These are phyloP conservation scores for Plusia festucae DNA, from an alignment of 2,888 invertebrate genomes.

Conservation along the genomic window DNA sequence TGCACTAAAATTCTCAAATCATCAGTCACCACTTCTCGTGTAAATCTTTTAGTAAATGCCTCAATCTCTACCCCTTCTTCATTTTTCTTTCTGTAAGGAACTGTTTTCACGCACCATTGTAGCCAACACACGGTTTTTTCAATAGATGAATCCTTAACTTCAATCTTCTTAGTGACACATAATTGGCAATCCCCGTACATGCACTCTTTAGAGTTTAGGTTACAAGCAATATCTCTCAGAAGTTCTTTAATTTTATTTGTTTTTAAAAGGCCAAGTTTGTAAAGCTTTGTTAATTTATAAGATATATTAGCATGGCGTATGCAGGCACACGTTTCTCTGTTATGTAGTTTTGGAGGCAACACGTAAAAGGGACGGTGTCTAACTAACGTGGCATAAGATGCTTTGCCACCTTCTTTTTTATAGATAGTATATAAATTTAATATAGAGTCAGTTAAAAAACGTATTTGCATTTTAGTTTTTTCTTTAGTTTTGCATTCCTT, in stretches of 20 bases:
- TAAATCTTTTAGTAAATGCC: slow-evolving; percentile 5
- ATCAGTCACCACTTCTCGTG: slow-evolving; percentile 11
- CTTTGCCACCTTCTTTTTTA: slow-evolving; percentile 24
- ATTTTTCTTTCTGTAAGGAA: slow-evolving; percentile 14
- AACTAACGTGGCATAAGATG: slow-evolving; percentile 25
- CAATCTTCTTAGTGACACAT: slow-evolving; percentile 12
- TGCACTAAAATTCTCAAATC: slow-evolving; percentile 8
- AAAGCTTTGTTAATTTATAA: slow-evolving; percentile 21
- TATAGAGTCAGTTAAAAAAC: slow-evolving; percentile 30
- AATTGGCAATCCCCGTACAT: slow-evolving; percentile 12
- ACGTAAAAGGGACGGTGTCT: slow-evolving; percentile 26
- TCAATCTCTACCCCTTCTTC: slow-evolving; percentile 12
- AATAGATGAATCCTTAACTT: slow-evolving; percentile 12
- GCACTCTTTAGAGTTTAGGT: slow-evolving; percentile 7
- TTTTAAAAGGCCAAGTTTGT: slow-evolving; percentile 18
- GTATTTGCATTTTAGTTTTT: slow-evolving; percentile 15
- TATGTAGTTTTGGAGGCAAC: slow-evolving; percentile 21
- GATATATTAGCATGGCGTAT: slow-evolving; percentile 25
- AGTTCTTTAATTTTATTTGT: slow-evolving; percentile 10
- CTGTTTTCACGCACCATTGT: slow-evolving; percentile 11
- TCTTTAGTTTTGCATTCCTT: slow-evolving; percentile 12
- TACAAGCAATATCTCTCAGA: slow-evolving; percentile 9
- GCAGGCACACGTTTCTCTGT: slow-evolving; percentile 23
- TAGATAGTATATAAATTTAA: slow-evolving; percentile 24
- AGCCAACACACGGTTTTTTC: slow-evolving; percentile 11